Evolutionary conservation across 2,888 invertebrate species (phyloP).

Genomic region (Platycnemis pennipes): DNA sequence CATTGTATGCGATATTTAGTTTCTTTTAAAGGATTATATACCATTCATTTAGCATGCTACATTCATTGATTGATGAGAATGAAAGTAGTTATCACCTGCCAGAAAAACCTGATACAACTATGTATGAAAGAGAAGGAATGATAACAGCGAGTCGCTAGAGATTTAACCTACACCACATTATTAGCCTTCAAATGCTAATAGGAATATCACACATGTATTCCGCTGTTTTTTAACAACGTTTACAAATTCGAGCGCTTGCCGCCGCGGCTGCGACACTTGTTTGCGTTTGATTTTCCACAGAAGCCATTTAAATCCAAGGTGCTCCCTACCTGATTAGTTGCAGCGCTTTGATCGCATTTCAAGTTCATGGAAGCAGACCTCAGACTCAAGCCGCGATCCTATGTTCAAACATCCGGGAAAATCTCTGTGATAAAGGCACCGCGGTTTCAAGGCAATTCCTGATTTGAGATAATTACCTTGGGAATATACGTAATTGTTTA

Average conservation of each 20-base stretch:
- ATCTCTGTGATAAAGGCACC: background rate
- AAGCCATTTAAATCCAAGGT: background rate
- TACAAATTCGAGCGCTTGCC: background rate
- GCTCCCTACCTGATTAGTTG: background rate
- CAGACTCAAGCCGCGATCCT: background rate
- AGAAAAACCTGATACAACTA: background rate
- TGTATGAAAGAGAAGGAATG: background rate
- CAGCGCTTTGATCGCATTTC: background rate
- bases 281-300: background rate
- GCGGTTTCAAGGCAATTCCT: background rate
- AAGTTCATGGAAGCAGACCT: background rate
- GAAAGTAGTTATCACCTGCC: background rate
- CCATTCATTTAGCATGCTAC: no score
- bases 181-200: background rate
- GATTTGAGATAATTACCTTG: no score
- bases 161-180: background rate
- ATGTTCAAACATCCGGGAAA: background rate
- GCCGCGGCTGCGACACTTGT: background rate
- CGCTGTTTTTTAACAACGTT: no score
- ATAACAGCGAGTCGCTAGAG: background rate
- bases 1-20: no score
- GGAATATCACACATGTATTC: background rate
- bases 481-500: background rate
- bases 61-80: no score
- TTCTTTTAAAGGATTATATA: no score